phyloP scores from a whole-genome alignment of 2,888 invertebrate species.

The Melanophora roralis region DNA sequence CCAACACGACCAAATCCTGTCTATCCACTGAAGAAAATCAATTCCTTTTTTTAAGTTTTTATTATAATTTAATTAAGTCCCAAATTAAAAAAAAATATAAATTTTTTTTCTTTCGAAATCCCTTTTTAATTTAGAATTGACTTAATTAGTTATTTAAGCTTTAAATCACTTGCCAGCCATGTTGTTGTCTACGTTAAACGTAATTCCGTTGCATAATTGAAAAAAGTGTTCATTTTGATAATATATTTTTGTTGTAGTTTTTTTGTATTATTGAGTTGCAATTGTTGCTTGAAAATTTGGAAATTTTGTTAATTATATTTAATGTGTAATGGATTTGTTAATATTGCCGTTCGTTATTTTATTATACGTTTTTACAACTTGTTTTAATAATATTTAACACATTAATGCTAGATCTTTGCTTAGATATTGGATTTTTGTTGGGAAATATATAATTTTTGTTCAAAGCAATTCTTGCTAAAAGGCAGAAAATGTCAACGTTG shows the following conservation, averaged over 20 bases:
- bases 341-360: conserved; percentile 20
- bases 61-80: too few relatives aligned
- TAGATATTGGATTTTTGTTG: not conserved
- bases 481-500: too few relatives aligned
- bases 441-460: not conserved
- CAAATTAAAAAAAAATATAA: too few relatives aligned
- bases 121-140: too few relatives aligned
- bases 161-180: not conserved
- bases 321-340: conserved; percentile 11
- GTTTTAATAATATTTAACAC: not conserved
- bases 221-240: not conserved
- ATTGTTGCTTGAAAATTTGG: not conserved
- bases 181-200: not conserved
- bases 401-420: not conserved
- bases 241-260: too few relatives aligned
- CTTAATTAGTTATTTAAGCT: not conserved
- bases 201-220: not conserved
- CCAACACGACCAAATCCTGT: conserved; percentile 1
- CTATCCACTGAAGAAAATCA: not conserved
- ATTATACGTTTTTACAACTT: not conserved
- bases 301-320: not conserved
- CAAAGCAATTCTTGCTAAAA: too few relatives aligned
- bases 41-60: not conserved
- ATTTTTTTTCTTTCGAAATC: not conserved
- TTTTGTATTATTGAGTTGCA: too few relatives aligned